Conservation (phyloP, 1,140 invertebrate genomes). For the Plodia interpunctella region DNA sequence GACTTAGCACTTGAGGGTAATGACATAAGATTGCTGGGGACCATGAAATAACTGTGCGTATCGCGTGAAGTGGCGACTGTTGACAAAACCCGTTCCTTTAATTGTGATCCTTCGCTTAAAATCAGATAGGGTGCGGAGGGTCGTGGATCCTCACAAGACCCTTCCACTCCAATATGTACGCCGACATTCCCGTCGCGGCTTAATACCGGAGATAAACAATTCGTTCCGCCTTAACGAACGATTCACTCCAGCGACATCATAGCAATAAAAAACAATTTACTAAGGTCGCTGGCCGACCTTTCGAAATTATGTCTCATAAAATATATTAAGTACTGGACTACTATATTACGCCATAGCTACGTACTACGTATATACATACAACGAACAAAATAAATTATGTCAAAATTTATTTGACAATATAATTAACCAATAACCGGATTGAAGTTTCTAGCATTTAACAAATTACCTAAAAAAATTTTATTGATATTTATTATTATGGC, state of each 20-base stretch:
- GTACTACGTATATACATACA: background rate
- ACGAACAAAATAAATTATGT: too few species aligned
- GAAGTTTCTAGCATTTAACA: too few species aligned
- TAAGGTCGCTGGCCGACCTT: slow-evolving; percentile 27
- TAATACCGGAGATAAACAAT: slow-evolving; percentile 67
- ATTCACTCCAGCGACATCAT: slow-evolving; percentile 50
- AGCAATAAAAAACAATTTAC: slow-evolving; percentile 58
- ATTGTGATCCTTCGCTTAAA: slow-evolving; percentile 47
- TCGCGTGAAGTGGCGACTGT: slow-evolving; percentile 29
- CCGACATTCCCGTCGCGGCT: slow-evolving; percentile 43
- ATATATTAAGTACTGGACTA: slow-evolving; percentile 5
- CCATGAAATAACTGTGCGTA: slow-evolving; percentile 2
- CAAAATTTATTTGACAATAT: too few species aligned
- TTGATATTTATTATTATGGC: too few species aligned
- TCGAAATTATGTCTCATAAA: slow-evolving; percentile 23
- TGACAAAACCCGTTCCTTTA: slow-evolving; percentile 55
- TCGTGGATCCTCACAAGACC: slow-evolving; percentile 11
- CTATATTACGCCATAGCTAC: background rate
- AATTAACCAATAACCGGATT: too few species aligned
- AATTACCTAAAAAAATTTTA: too few species aligned
- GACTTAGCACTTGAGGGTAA: slow-evolving; percentile 14
- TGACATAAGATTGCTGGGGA: slow-evolving; percentile 22
- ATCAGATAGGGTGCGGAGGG: slow-evolving; percentile 24
- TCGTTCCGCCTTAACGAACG: slow-evolving; percentile 56
- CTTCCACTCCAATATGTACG: slow-evolving; percentile 53